Base-by-base conservation (phyloP, 2,888 invertebrate species). In the Drosophila anomalipes region DNA sequence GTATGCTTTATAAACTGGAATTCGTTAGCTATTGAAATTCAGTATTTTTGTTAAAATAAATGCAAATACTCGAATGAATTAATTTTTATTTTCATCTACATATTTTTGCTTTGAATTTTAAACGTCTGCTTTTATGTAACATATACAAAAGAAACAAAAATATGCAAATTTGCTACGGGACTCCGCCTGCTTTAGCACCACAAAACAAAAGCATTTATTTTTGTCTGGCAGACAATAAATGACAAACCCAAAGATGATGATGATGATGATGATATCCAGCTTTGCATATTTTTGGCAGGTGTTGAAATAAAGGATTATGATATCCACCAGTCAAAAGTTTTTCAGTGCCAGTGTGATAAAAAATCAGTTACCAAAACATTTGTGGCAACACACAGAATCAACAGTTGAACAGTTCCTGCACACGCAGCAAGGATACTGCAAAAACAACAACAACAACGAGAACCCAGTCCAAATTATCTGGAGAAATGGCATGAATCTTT, bases 251-350 rank as follows among this genome's bases (percentile, higher is more conserved):
- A 75, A 74, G 66, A 56, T 30, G 30, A 59, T 60, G 44, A 28
- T 63, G 44, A 28, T 63, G 33, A 56, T 62, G 59, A 19, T 32
- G 22, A 44, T 32, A 32, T 22, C 32, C 82, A 77, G 62, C 74
- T 86, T 74, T 64, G 66, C 68, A 85, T 85, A 74, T 81, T 70
- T 70, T 62, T 74, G 83, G 53, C 87, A 85, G 87, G 86, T 86
- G 86, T 82, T 83, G 74, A 83, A 79, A 73, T 80, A 83, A 83
- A 74, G 78, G 85, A 87, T 85, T 87, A 79, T 81, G 63, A 56
- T 60, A 30, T 26, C 26, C 54, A 51, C 30, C 59, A 30, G 63
- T 54, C 49, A 52, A 52, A 54, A 61, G 54, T 41, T 72, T 51
- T 65, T 39, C 49, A 63, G 28, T 49, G 44, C 39, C 58, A 49